These are phyloP conservation scores for Iphiclides podalirius DNA, from an alignment of 2,888 invertebrate genomes.

Conservation along the genomic window DNA sequence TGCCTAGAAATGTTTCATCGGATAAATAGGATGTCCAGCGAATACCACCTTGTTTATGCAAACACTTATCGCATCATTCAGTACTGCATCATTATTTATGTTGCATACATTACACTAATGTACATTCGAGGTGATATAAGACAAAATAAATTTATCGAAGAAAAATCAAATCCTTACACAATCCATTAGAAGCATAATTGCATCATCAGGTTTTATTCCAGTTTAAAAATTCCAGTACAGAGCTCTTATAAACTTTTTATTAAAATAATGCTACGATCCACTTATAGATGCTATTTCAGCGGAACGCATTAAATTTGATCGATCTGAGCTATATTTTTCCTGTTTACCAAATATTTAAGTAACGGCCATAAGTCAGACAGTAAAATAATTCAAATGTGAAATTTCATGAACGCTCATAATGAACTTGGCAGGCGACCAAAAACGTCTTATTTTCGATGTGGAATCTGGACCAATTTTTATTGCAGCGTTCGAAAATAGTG, in stretches of 20 bases:
- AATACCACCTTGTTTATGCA: background rate
- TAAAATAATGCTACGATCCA: constrained; percentile 59
- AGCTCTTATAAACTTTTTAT: constrained; percentile 24
- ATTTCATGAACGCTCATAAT: constrained; percentile 81
- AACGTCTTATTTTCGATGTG: constrained; percentile 80
- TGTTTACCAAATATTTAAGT: constrained; percentile 81
- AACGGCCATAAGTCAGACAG: constrained; percentile 79
- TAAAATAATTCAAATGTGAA: constrained; percentile 81
- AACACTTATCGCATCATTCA: background rate
- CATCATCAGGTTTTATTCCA: constrained; percentile 13
- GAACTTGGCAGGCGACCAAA: constrained; percentile 79
- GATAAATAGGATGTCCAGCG: background rate
- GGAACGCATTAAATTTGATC: constrained; percentile 74
- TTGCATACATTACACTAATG: background rate
- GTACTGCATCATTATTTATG: background rate
- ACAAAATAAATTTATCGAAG: no score
- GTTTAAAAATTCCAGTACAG: constrained; percentile 23
- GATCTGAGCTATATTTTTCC: constrained; percentile 78
- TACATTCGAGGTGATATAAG: no score
- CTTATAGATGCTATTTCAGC: constrained; percentile 70
- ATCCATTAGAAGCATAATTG: constrained; percentile 8
- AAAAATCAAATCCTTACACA: background rate
- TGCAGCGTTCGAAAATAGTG: constrained; percentile 73
- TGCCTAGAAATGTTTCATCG: background rate
- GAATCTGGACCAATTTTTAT: constrained; percentile 80